A percentile compares a stretch with the other conserved stretches of the same genome.
These are phyloP conservation scores for Diadema setosum DNA, from an alignment of 35 echinoderm and acorn worm genomes.

Conservation along the genomic window DNA sequence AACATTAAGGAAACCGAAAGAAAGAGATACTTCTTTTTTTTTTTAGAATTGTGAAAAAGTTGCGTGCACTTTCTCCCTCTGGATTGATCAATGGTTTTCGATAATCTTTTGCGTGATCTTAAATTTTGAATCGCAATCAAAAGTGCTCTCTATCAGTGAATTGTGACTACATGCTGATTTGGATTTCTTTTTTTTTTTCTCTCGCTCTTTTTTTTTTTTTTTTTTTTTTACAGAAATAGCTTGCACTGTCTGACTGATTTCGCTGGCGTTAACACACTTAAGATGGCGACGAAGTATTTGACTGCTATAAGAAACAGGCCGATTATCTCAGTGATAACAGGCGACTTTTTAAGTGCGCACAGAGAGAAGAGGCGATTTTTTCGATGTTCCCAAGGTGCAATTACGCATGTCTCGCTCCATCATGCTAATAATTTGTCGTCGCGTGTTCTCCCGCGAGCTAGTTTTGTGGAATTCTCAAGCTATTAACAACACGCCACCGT, in stretches of 20 bases:
- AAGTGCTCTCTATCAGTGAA: background rate
- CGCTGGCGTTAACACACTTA: no score
- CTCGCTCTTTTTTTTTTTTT: no score
- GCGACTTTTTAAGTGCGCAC: background rate
- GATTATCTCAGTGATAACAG: background rate
- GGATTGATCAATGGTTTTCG: background rate
- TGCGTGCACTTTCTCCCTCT: background rate
- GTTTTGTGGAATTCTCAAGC: conserved; percentile 17
- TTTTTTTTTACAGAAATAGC: no score
- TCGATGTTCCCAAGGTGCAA: background rate
- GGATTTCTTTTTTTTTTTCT: no score
- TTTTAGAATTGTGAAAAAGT: background rate
- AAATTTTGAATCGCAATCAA: conserved; percentile 14
- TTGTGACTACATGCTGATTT: no score
- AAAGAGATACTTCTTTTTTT: background rate
- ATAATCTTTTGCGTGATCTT: conserved; percentile 6
- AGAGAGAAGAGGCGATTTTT: background rate
- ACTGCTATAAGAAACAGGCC: background rate
- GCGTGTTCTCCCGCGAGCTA: background rate
- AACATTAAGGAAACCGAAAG: no score
- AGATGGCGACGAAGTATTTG: background rate
- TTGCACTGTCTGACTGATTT: no score
- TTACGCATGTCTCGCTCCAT: conserved; percentile 13
- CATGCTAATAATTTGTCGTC: conserved; percentile 23
- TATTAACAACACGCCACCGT: conserved; percentile 19